Conservation (phyloP, 2,888 invertebrate genomes). For the Trichopria drosophilae region DNA sequence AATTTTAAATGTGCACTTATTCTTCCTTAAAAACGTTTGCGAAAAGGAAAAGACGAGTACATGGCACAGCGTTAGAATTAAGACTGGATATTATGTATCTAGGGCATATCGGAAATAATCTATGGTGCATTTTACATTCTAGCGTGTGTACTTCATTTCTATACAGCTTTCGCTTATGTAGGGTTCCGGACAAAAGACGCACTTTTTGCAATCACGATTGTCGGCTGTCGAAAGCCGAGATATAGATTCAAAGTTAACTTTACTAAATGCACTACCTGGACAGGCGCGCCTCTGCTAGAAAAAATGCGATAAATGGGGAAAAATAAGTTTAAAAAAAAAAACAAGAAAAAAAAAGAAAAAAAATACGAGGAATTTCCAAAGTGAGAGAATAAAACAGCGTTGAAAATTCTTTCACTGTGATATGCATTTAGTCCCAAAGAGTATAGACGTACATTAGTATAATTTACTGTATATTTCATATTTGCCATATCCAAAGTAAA, state of each 20-base stretch:
- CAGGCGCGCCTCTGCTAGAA: constrained; percentile 48
- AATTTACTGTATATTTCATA: constrained; percentile 55
- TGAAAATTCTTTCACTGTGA: constrained; percentile 55
- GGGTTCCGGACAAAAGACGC: constrained; percentile 10
- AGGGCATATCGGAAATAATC: constrained; percentile 46
- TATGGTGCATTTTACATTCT: constrained; percentile 52
- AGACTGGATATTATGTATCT: constrained; percentile 49
- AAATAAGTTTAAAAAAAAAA: constrained; percentile 25
- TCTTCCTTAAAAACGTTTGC: too few relatives aligned
- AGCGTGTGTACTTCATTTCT: constrained; percentile 41
- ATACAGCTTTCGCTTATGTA: constrained; percentile 46
- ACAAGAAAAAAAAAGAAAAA: constrained; percentile 29
- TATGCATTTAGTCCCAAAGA: constrained; percentile 58
- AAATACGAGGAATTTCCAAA: constrained; percentile 26
- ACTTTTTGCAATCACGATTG: constrained; percentile 38
- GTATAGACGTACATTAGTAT: constrained; percentile 56
- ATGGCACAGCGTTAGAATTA: constrained; percentile 46
- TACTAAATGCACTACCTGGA: constrained; percentile 30
- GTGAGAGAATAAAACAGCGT: constrained; percentile 42
- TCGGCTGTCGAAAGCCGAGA: constrained; percentile 1
- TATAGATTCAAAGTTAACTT: constrained; percentile 18
- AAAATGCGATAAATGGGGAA: constrained; percentile 35
- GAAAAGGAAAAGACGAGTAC: constrained; percentile 30
- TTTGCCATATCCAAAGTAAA: constrained; percentile 57
- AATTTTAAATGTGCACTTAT: not conserved